Conservation (phyloP, 2,113 vertebrate genomes). For the Naja naja region DNA sequence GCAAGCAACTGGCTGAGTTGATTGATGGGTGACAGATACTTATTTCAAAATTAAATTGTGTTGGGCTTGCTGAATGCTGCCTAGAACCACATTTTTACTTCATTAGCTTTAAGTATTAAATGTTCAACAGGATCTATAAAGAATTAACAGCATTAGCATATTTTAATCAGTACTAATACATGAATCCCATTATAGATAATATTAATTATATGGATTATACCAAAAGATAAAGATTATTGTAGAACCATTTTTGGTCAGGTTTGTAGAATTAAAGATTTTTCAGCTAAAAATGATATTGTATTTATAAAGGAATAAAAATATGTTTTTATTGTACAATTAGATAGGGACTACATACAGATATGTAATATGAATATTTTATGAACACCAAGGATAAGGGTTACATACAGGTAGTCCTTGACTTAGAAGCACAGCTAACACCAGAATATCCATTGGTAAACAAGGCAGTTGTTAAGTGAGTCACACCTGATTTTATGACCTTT, state of each 20-base stretch:
- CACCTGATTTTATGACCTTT: neutral
- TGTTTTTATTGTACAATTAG: neutral
- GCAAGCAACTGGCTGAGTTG: neutral
- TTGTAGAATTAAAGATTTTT: neutral
- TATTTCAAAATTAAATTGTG: conserved; percentile 21
- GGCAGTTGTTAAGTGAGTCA: neutral
- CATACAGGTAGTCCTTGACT: neutral
- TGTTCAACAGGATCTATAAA: conserved; percentile 6
- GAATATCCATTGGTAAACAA: neutral
- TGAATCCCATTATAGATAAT: neutral
- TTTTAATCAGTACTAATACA: neutral
- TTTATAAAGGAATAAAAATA: neutral
- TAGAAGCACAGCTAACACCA: neutral
- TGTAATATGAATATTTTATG: no score
- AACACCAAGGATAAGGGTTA: neutral
- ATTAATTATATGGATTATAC: neutral
- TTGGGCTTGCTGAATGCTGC: neutral
- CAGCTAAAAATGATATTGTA: neutral
- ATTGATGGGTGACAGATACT: neutral
- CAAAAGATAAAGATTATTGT: neutral
- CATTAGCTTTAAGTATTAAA: conserved; percentile 19
- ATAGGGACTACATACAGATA: neutral
- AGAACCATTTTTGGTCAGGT: neutral
- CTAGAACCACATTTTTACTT: neutral
- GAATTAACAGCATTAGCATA: neutral